A percentile compares a stretch with the other conserved stretches of the same genome.
These are phyloP conservation scores for Arenaria interpres DNA, from an alignment of 2,113 vertebrate genomes.

Conservation along the genomic window DNA sequence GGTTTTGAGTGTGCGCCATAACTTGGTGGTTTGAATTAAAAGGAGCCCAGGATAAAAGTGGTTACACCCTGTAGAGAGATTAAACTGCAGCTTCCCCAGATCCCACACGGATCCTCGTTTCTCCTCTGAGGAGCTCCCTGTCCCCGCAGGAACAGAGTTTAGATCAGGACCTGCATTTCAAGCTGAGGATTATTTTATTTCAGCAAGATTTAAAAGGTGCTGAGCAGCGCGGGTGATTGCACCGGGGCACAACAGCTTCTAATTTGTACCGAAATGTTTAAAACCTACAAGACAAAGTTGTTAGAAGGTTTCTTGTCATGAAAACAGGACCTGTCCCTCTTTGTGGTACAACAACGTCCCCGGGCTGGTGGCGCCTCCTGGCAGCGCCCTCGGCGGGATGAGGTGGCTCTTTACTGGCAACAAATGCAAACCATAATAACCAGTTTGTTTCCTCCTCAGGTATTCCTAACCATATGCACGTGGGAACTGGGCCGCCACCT, in stretches of 20 bases:
- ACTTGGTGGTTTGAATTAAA: background rate
- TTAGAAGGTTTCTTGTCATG: background rate
- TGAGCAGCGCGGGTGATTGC: background rate
- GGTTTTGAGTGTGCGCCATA: background rate
- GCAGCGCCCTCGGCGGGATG: background rate
- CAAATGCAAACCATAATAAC: background rate
- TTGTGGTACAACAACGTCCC: background rate
- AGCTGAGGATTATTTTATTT: background rate
- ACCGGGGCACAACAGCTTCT: background rate
- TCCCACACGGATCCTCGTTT: background rate
- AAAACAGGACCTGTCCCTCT: background rate
- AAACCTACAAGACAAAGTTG: background rate
- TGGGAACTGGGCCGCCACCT: slow-evolving; percentile 79
- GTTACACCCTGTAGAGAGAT: background rate
- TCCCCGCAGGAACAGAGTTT: background rate
- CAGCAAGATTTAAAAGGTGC: background rate
- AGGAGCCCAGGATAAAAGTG: background rate
- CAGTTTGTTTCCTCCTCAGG: slow-evolving; percentile 67
- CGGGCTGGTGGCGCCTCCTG: background rate
- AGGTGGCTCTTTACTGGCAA: background rate
- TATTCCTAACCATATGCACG: slow-evolving; percentile 84
- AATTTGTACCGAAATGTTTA: background rate
- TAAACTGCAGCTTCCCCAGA: background rate
- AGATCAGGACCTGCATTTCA: background rate
- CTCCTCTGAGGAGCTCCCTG: background rate